A percentile compares a stretch with the other conserved stretches of the same genome.
Evolutionary conservation across 2,113 vertebrate species (phyloP).

Genomic region (Brachionichthys hirsutus): DNA sequence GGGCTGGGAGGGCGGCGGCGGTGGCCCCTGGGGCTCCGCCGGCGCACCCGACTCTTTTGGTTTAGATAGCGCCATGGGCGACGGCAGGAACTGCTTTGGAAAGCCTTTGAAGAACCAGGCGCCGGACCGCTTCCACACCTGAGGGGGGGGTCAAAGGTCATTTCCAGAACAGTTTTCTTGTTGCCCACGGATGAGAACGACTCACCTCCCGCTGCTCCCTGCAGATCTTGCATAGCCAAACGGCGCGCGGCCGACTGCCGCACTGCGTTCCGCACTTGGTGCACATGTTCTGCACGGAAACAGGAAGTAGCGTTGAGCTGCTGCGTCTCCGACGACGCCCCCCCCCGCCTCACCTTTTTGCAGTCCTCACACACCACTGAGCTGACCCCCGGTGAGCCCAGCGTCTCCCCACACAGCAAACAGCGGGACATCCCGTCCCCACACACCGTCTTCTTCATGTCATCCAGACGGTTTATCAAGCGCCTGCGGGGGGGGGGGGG

Average conservation of each 20-base stretch:
- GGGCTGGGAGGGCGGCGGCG: slow-evolving; percentile 42
- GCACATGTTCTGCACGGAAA: slow-evolving; percentile 86
- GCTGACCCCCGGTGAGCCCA: slow-evolving; percentile 82
- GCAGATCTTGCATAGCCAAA: slow-evolving; percentile 99
- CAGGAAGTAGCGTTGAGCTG: slow-evolving; percentile 11
- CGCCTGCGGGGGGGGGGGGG: slow-evolving; percentile 74
- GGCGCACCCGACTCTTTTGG: slow-evolving; percentile 57
- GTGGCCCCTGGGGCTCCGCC: slow-evolving; percentile 41
- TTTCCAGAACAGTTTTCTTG: neutral
- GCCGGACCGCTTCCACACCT: slow-evolving; percentile 98
- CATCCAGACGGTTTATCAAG: slow-evolving; percentile 91
- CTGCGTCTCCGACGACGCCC: neutral
- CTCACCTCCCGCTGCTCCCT: slow-evolving; percentile 95
- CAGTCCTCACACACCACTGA: slow-evolving; percentile 96
- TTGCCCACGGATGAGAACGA: neutral
- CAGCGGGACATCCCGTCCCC: slow-evolving; percentile 93
- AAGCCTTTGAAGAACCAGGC: slow-evolving; percentile 99
- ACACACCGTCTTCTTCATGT: slow-evolving; percentile 89
- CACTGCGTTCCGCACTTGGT: slow-evolving; percentile 91
- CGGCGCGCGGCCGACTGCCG: slow-evolving; percentile 83
- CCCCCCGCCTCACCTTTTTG: slow-evolving; percentile 92
- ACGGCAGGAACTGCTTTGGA: slow-evolving; percentile 91
- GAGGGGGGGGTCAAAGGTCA: neutral
- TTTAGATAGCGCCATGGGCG: slow-evolving; percentile 89
- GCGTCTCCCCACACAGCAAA: slow-evolving; percentile 92